Evolutionary conservation across 2,113 vertebrate genomes (phyloP).

Genomic region (Pluvianellus socialis): DNA sequence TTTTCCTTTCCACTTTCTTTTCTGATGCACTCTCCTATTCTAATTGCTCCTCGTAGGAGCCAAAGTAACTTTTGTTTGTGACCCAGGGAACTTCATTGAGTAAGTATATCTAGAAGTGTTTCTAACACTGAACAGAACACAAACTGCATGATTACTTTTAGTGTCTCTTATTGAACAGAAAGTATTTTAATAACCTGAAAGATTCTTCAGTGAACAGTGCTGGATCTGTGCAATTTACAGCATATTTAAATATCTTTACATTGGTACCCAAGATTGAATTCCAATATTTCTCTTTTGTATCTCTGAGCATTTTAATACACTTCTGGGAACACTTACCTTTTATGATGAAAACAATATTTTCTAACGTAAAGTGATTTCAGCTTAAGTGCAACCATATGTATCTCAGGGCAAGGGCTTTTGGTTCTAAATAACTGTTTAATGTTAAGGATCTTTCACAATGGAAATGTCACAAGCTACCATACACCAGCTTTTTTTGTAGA

Average conservation of each 20-base stretch:
- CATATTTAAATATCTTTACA: conserved; percentile 66
- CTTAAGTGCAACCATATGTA: conserved; percentile 65
- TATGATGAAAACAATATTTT: conserved; percentile 73
- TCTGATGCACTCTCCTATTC: conserved; percentile 33
- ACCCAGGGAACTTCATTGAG: conserved; percentile 51
- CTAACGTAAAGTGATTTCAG: conserved; percentile 64
- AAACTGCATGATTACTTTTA: conserved; percentile 35
- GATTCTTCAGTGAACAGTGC: conserved; percentile 51
- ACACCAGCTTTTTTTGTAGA: neutral
- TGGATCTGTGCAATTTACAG: conserved; percentile 65
- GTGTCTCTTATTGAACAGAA: conserved; percentile 46
- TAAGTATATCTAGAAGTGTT: conserved; percentile 38
- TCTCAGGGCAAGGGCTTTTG: neutral
- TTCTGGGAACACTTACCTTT: conserved; percentile 71
- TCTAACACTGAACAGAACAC: conserved; percentile 57
- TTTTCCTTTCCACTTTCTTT: conserved; percentile 51
- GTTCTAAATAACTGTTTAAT: conserved; percentile 27
- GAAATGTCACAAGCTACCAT: conserved; percentile 10
- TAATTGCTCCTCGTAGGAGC: neutral
- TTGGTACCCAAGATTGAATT: conserved; percentile 65
- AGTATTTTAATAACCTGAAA: conserved; percentile 73
- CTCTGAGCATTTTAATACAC: conserved; percentile 60
- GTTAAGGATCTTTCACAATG: conserved; percentile 32
- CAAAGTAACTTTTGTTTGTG: conserved; percentile 54
- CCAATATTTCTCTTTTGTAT: conserved; percentile 65